Base-by-base conservation (phyloP, 2,113 vertebrate species). In the Eretmochelys imbricata region DNA sequence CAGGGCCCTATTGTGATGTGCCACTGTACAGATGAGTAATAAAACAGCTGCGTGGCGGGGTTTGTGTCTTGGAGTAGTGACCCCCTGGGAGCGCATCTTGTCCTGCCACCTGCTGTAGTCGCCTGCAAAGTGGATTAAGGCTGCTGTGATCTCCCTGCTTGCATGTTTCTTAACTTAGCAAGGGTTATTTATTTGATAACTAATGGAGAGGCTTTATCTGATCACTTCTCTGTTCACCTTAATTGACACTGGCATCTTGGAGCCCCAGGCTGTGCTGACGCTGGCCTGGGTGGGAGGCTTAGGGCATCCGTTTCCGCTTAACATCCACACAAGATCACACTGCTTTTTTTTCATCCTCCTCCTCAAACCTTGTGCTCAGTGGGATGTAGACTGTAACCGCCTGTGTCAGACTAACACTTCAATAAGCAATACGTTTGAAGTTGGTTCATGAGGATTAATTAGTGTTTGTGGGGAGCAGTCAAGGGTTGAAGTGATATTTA, bases 361-460 rank as follows among this genome's bases (percentile, higher is more conserved):
- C 19, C 72, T 38, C 53, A 87, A 0, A 78, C 0, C 17, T 54
- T 1, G 65, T 1, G 50, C 9, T 1, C 92, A 86, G 25, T 1
- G 4, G 95, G 85, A 96, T 96, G 93, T 88, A 95, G 97, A 94
- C 55, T 80, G 96, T 93, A 96, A 90, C 83, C 89, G 94, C 84
- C 89, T 78, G 94, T 57, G 69, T 93, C 95, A 91, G 55, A 11
- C 86, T 97, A 92, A 88, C 87, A 31, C 90, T 95, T 91, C 65
- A 88, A 90, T 65, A 86, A 89, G 91, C 93, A 75, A 51, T 93
- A 69, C 78, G 90, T 91, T 13, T 51, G 75, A 69, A 91, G 94
- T 82, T 96, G 29, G 88, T 96, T 96, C 94, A 90, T 0, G 85
- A 95, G 90, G 96, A 94, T 96, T 95, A 96, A 96, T 95, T 91